Evolutionary conservation across 2,113 vertebrate species (phyloP).

Genomic region (Origma solitaria): DNA sequence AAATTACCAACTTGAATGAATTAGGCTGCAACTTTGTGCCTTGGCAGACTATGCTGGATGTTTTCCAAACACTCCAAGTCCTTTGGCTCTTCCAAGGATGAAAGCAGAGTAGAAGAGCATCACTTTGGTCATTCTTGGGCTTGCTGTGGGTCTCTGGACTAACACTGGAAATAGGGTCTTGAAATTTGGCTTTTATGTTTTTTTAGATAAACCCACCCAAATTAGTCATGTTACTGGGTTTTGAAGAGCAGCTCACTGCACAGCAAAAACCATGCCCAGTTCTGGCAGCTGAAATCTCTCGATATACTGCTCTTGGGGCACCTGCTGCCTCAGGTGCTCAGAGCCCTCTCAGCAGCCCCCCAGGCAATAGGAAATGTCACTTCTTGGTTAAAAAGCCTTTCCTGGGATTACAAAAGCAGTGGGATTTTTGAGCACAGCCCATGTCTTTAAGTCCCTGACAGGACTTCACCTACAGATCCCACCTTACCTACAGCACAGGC

Average conservation of each 20-base stretch:
- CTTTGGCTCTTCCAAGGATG: not conserved
- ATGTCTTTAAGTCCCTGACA: not conserved
- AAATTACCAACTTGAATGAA: not conserved
- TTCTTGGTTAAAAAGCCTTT: not conserved
- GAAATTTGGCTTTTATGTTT: not conserved
- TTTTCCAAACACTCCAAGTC: accelerated
- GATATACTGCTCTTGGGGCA: not conserved
- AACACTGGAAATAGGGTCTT: not conserved
- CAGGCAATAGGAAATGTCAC: not conserved
- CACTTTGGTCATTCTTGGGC: not conserved
- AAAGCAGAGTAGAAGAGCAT: not conserved
- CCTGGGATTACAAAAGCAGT: not conserved
- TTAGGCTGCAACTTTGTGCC: not conserved
- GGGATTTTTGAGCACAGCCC: not conserved
- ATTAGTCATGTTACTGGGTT: not conserved
- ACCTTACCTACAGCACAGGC: not conserved
- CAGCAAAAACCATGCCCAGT: not conserved
- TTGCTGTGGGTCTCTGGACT: not conserved
- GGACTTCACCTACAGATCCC: not conserved
- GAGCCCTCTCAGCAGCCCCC: not conserved
- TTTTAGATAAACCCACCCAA: not conserved
- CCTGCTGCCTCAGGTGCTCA: not conserved
- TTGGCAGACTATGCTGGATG: not conserved
- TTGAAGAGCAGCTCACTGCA: not conserved
- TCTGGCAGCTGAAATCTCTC: not conserved